Evolutionary conservation across 2,888 invertebrate species (phyloP).

Genomic region (Amiota communis): DNA sequence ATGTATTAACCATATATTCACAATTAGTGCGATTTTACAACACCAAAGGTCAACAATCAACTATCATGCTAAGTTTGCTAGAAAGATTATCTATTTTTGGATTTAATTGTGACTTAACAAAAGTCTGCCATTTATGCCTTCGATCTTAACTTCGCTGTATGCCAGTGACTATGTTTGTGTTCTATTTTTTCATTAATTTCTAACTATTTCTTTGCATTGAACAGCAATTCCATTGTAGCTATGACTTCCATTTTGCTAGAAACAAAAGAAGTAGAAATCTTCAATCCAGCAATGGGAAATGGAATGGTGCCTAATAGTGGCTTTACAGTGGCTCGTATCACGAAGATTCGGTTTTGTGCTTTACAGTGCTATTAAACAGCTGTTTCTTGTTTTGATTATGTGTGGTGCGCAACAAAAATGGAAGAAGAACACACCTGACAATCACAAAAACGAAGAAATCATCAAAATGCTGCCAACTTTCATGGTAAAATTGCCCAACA

Average conservation of each 20-base stretch:
- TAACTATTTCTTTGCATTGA: conserved; percentile 73
- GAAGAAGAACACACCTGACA: too few relatives aligned
- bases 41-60: conserved; percentile 62
- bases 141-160: conserved; percentile 94
- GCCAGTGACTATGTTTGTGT: conserved; percentile 88
- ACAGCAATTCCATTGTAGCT: conserved; percentile 22
- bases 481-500: too few relatives aligned
- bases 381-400: too few relatives aligned
- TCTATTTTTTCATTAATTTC: conserved; percentile 82
- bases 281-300: too few relatives aligned
- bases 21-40: conserved; percentile 73
- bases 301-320: too few relatives aligned
- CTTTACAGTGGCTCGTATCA: too few relatives aligned
- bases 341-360: too few relatives aligned
- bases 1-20: conserved; percentile 77
- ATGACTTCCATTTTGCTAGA: neutral
- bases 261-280: too few relatives aligned
- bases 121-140: conserved; percentile 87
- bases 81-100: conserved; percentile 84
- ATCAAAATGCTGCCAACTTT: too few relatives aligned
- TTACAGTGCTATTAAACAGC: too few relatives aligned
- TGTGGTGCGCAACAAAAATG: too few relatives aligned
- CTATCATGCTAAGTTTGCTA: conserved; percentile 74
- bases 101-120: conserved; percentile 77
- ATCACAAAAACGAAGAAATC: too few relatives aligned